Base-by-base conservation (phyloP, 2,888 invertebrate genomes). In the Acrocyrtus sp. region DNA sequence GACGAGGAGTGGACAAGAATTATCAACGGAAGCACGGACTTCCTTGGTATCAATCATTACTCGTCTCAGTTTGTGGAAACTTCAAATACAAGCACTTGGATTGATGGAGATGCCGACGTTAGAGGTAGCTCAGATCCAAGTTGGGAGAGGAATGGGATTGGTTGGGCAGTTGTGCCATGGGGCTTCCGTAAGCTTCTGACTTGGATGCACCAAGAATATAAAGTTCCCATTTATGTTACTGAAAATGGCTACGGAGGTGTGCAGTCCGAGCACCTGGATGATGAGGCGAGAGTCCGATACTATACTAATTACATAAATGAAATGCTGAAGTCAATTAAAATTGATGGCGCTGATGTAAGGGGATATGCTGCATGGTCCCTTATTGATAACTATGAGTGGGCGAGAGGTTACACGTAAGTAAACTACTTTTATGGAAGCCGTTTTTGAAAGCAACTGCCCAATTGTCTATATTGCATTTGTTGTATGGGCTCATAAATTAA, bases 31-130 rank as follows among this genome's bases (percentile, higher is more conserved):
- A 54, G 72, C 0, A 57, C 75, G 47, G 81, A 81, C 47, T 81
- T 79, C 50, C 24, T 81, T 0, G 81, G 81, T 21, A 57, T 81
- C 10, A 81, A 81, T 47, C 81, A 81, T 41, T 81, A 79, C 53
- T 54, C 72, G 0, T 67, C 68, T 3, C 63, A 75, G 5, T 65
- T 61, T 15, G 74, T 79, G 0, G 51, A 63, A 15, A 43, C 69
- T 0, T 26, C 62, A 4, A 56, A 72, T 15, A 62, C 54, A 0
- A 53, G 66, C 26, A 48, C 47, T 5, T 69, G 76, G 51, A 73
- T 69, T 19, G 77, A 78, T 24, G 77, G 79, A 1, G 79, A 79
- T 53, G 63, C 70, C 0, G 63, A 78, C 15, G 54, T 68, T 5
- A 19, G 19, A 0, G 58, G 54, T 12, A 70, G 48, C 15, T 3